phyloP scores from a whole-genome alignment of 2,797 vertebrate species.

The Sebastiscus albofasciatus region DNA sequence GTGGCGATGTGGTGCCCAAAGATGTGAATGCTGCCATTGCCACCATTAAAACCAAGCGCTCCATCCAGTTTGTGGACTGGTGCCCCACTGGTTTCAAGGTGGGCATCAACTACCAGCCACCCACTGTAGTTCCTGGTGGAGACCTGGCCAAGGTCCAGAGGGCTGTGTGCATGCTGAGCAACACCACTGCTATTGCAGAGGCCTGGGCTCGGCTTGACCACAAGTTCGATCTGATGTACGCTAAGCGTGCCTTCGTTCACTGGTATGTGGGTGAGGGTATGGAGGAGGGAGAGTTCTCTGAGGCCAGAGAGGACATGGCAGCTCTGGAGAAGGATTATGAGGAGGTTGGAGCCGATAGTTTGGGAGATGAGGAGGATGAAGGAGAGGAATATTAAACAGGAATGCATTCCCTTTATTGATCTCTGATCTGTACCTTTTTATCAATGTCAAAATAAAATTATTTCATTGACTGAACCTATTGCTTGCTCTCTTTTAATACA shows the following conservation, averaged over 20 bases:
- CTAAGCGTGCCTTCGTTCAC: slow-evolving; percentile 90
- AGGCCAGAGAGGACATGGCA: slow-evolving; percentile 90
- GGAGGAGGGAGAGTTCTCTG: slow-evolving; percentile 94
- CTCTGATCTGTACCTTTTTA: not conserved
- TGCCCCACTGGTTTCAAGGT: slow-evolving; percentile 89
- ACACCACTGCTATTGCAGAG: slow-evolving; percentile 89
- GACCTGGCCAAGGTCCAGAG: slow-evolving; percentile 88
- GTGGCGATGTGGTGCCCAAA: slow-evolving; percentile 87
- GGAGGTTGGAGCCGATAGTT: slow-evolving; percentile 76
- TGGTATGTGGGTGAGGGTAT: slow-evolving; percentile 93
- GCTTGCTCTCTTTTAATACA: not conserved
- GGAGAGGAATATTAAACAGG: slow-evolving; percentile 45
- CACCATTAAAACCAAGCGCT: slow-evolving; percentile 85
- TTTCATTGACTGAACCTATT: not conserved
- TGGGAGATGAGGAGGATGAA: slow-evolving; percentile 15
- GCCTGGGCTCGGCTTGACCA: slow-evolving; percentile 89
- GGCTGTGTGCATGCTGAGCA: slow-evolving; percentile 88
- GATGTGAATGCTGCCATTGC: slow-evolving; percentile 87
- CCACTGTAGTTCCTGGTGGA: slow-evolving; percentile 86
- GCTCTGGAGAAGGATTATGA: slow-evolving; percentile 90
- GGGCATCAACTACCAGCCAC: slow-evolving; percentile 88
- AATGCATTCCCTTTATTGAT: not conserved
- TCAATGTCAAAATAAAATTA: slow-evolving; percentile 21
- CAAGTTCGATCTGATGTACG: slow-evolving; percentile 91
- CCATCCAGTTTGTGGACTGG: slow-evolving; percentile 89